Evolutionary conservation across 2,113 vertebrate genomes (phyloP).

Genomic region (Corythoichthys haematopterus): DNA sequence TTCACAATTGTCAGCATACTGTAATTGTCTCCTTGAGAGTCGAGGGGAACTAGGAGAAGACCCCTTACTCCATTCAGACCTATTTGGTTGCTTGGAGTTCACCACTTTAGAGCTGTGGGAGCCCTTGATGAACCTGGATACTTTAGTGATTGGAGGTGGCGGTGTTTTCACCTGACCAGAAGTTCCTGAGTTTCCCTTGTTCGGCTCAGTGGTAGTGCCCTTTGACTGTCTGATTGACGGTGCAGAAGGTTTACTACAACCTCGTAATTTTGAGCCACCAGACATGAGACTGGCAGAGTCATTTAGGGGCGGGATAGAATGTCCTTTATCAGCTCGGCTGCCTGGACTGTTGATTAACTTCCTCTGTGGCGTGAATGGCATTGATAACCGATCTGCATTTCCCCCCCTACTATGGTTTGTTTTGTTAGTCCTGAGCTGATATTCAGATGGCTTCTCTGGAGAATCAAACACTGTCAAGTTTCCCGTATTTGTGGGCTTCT

Average conservation of each 20-base stretch:
- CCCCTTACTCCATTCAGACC: conserved; percentile 53
- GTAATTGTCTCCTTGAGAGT: conserved; percentile 60
- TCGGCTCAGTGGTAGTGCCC: conserved; percentile 38
- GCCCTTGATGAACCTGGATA: conserved; percentile 72
- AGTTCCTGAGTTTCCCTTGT: conserved; percentile 43
- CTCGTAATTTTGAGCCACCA: conserved; percentile 76
- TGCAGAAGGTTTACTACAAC: conserved; percentile 65
- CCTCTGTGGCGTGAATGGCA: conserved; percentile 59
- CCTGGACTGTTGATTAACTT: conserved; percentile 69
- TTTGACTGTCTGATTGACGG: conserved; percentile 73
- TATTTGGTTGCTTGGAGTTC: conserved; percentile 51
- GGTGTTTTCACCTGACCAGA: conserved; percentile 69
- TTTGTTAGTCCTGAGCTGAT: conserved; percentile 46
- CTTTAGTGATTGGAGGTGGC: conserved; percentile 69
- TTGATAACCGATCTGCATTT: conserved; percentile 50
- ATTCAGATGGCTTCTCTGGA: conserved; percentile 65
- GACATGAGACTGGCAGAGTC: conserved; percentile 60
- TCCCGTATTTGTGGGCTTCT: conserved; percentile 54
- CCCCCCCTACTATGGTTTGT: conserved; percentile 39
- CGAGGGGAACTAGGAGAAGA: conserved; percentile 62
- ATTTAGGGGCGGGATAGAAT: conserved; percentile 56
- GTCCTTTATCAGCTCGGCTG: conserved; percentile 56
- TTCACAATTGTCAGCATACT: conserved; percentile 62
- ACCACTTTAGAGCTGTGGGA: conserved; percentile 62
- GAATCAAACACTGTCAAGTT: conserved; percentile 66